These are phyloP conservation scores for Laupala kohalensis DNA, from an alignment of 1,140 invertebrate genomes.

Conservation along the genomic window DNA sequence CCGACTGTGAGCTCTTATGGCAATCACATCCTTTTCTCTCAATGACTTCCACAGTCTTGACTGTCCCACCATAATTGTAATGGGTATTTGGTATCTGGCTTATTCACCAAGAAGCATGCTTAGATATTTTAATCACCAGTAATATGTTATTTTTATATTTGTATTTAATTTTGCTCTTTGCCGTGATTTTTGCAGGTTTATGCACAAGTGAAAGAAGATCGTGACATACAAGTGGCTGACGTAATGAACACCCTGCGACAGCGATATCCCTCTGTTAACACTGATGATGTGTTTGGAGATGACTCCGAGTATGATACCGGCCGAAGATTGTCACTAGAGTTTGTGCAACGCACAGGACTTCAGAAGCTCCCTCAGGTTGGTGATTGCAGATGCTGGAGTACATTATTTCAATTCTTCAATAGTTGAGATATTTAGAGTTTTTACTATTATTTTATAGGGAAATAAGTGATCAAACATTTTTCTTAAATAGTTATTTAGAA, in stretches of 20 bases:
- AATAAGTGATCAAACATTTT: neutral
- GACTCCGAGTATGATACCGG: constrained; percentile 19
- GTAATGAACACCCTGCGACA: constrained; percentile 59
- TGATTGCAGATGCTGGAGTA: neutral
- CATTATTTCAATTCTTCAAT: no score
- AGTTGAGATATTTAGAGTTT: neutral
- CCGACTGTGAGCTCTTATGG: no score
- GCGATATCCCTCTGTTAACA: constrained; percentile 48
- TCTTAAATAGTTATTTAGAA: neutral
- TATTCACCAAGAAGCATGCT: no score
- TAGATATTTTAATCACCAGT: no score
- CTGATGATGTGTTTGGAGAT: constrained; percentile 38
- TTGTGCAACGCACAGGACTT: constrained; percentile 38
- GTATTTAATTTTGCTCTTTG: constrained; percentile 17
- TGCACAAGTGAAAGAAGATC: constrained; percentile 27
- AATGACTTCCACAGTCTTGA: no score
- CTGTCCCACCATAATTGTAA: no score
- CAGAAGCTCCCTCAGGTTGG: constrained; percentile 36
- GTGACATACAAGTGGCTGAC: constrained; percentile 41
- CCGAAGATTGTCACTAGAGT: constrained; percentile 35
- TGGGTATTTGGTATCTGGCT: no score
- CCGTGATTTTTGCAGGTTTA: constrained; percentile 29
- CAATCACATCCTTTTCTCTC: no score
- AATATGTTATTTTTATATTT: no score
- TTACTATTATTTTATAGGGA: neutral